Evolutionary conservation across 2,888 invertebrate species (phyloP).

Genomic region (Taphrorychus bicolor): DNA sequence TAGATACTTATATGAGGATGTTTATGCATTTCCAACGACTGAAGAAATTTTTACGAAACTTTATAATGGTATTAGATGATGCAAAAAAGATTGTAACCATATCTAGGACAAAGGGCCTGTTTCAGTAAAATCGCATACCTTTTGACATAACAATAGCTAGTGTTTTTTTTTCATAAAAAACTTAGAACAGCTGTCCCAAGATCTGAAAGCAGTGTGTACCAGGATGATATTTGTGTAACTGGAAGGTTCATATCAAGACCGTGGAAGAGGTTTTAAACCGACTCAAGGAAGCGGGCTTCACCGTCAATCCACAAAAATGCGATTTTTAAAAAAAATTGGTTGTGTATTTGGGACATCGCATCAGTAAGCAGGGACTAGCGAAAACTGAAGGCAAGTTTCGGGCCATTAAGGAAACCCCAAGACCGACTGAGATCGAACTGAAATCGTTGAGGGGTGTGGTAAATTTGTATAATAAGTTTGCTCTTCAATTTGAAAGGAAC

Average conservation of each 20-base stretch:
- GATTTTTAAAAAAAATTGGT: not conserved
- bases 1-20: too few species aligned
- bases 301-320: not conserved
- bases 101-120: conserved; percentile 53
- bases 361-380: not conserved
- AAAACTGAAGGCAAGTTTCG: not conserved
- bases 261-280: too few species aligned
- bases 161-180: conserved; percentile 12
- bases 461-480: not conserved
- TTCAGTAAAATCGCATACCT: conserved; percentile 48
- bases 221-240: not conserved
- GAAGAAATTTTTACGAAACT: too few species aligned
- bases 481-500: not conserved
- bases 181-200: not conserved
- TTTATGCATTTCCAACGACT: too few species aligned
- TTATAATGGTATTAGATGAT: not conserved
- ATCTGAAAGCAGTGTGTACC: too few species aligned
- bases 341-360: not conserved
- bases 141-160: conserved; percentile 47
- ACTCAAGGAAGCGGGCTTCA: not conserved
- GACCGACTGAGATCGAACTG: not conserved
- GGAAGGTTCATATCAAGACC: too few species aligned
- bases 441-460: not conserved
- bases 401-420: not conserved
- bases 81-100: conserved; percentile 50